Percentiles rank a stretch among this genome's conserved stretches.
Evolutionary conservation across 1,140 invertebrate genomes (phyloP).

Genomic region (silkworm (Bombyx mori)): ASM3026992v2 NC_085130.1:17230501-17231000

Average conservation of each 20-base stretch:
- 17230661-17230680: too few species aligned
- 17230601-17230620: too few species aligned
- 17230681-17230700: too few species aligned
- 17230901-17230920: slow-evolving; percentile 3
- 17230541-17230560: too few species aligned
- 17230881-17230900: background rate
- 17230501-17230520: too few species aligned
- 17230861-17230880: slow-evolving; percentile 23
- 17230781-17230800: slow-evolving; percentile 14
- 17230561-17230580: too few species aligned
- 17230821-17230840: slow-evolving; percentile 49
- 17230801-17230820: slow-evolving; percentile 46
- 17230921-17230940: slow-evolving; percentile 19
- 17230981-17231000: too few species aligned
- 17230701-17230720: too few species aligned
- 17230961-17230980: background rate
- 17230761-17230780: slow-evolving; percentile 18
- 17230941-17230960: slow-evolving; percentile 6
- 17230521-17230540: too few species aligned
- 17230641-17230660: too few species aligned
- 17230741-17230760: background rate
- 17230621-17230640: too few species aligned
- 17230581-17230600: too few species aligned
- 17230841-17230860: slow-evolving; percentile 47
- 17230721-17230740: background rate